Evolutionary conservation across 2,888 invertebrate species (phyloP), one percentile per base, ranked within the genome.

Genomic region (Gibbula magus): DNA sequence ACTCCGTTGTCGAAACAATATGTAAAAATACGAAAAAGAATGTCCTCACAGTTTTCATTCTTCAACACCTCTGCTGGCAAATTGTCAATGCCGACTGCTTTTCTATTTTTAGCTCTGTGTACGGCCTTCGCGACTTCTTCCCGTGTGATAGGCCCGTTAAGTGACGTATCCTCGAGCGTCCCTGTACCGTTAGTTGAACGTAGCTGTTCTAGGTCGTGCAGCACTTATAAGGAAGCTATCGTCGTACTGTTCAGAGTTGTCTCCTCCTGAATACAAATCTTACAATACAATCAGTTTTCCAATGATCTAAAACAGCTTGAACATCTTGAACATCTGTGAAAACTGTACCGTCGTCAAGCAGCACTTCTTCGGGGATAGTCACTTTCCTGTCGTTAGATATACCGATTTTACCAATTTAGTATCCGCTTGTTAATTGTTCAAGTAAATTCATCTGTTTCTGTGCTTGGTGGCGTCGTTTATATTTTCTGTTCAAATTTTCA

Each of bases 361-460:
- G 2, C 3, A 76, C 70, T 25, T 79, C 67, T 76, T 61, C 66
- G 0, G 66, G 79, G n/a, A 79, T 67, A 32, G 5, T 18, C 0
- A 18, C 51, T 16, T 79, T 54, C 51, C 66, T 61, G 32, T 75
- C 54, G 51, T 75, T 35, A 4, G 20, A 18, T 54, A 79, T 75
- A 10, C 75, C 75, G 13, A 79, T 29, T n/a, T 56, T 75, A 16
- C 79, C 79, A 39, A 79, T 67, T 67, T n/a, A n/a, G 22, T 74
- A 39, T 35, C 32, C 10, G 22, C 39, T 45, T 74, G 35, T n/a
- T n/a, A n/a, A n/a, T n/a, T n/a, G n/a, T n/a, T n/a, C n/a, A 20
- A 1, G 3, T 4, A 45, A 25, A 4, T 7, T 35, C 1, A 20
- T 18, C 45, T 20, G 74, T 74, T 74, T 45, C n/a, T 35, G 13